Conservation (phyloP, 2,888 invertebrate species). For the Aspidiotus rigidus region DNA sequence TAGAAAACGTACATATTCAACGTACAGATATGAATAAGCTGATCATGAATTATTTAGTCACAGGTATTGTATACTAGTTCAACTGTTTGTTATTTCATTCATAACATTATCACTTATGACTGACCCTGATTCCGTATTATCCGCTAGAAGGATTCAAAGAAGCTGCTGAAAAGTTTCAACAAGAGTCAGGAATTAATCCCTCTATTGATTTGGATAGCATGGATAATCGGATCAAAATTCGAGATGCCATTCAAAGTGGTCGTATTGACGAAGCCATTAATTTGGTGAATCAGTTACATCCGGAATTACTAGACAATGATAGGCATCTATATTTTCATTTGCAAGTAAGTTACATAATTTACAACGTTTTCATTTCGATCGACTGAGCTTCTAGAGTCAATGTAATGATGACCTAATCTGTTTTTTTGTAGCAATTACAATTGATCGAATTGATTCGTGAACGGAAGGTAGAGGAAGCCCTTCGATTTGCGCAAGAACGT, state of each 20-base stretch:
- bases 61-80: constrained; percentile 54
- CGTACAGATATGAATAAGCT: constrained; percentile 90
- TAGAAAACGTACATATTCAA: constrained; percentile 68
- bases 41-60: constrained; percentile 97
- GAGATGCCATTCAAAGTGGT: constrained; percentile 88
- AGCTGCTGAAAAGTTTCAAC: constrained; percentile 91
- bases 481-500: constrained; percentile 82
- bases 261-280: constrained; percentile 86
- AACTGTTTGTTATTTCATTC: background rate
- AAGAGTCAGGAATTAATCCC: constrained; percentile 80
- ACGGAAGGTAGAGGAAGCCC: constrained; percentile 75
- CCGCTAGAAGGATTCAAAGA: constrained; percentile 82
- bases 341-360: constrained; percentile 51
- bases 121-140: background rate
- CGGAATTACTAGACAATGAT: constrained; percentile 89
- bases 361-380: constrained; percentile 22
- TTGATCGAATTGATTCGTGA: constrained; percentile 77
- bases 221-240: constrained; percentile 83
- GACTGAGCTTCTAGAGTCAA: background rate
- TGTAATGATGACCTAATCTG: background rate
- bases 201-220: constrained; percentile 70
- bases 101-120: background rate
- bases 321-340: constrained; percentile 91
- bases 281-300: constrained; percentile 86
- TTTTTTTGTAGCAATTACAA: constrained; percentile 65